phyloP scores from a whole-genome alignment of 2,888 invertebrate species.

The Drosophila recens region DNA sequence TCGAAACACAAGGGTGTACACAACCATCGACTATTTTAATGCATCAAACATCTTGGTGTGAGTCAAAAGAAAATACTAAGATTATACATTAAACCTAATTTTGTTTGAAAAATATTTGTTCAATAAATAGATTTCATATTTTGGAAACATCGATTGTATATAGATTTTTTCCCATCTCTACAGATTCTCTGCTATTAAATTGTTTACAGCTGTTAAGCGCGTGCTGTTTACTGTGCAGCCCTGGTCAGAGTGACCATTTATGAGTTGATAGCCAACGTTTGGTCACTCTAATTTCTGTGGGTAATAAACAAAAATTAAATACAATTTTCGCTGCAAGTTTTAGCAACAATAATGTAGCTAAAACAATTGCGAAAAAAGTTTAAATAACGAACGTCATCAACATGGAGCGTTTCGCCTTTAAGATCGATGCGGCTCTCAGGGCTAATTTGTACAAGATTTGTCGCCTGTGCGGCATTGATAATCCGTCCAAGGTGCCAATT shows the following conservation, averaged over 20 bases:
- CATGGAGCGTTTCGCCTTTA: constrained; percentile 84
- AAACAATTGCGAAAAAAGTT: constrained; percentile 4
- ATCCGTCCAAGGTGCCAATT: constrained; percentile 82
- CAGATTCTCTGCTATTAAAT: not conserved
- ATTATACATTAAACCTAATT: too few species aligned
- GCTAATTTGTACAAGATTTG: constrained; percentile 85
- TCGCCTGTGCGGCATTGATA: constrained; percentile 85
- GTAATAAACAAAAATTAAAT: constrained; percentile 67
- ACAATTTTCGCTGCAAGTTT: constrained; percentile 42
- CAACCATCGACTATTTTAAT: too few species aligned
- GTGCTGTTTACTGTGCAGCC: constrained; percentile 8
- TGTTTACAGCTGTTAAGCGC: not conserved
- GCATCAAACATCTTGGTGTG: too few species aligned
- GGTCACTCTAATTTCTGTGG: constrained; percentile 44
- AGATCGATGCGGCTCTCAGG: constrained; percentile 83
- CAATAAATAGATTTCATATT: too few species aligned
- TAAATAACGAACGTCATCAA: constrained; percentile 18
- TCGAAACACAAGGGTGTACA: too few species aligned
- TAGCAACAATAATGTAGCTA: constrained; percentile 49
- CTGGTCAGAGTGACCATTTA: constrained; percentile 33
- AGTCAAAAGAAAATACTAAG: too few species aligned
- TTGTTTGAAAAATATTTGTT: too few species aligned
- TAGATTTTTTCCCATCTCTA: too few species aligned
- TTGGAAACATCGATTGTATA: too few species aligned
- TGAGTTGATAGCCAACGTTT: not conserved